Evolutionary conservation across 1,140 invertebrate genomes (phyloP), one percentile per base, ranked within the genome.

Genomic region (Oppia nitens): DNA sequence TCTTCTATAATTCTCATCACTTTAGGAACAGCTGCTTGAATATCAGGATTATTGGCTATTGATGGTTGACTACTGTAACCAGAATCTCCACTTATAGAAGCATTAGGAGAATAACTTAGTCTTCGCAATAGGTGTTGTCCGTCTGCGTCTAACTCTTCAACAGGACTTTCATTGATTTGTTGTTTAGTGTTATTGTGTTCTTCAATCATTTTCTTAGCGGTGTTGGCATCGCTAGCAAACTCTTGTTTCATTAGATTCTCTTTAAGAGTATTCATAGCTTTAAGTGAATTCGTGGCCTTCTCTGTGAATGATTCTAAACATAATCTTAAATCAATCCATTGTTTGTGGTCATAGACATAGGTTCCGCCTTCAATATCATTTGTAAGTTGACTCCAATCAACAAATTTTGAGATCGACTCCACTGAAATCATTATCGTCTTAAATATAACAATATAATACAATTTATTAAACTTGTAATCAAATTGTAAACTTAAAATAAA

Each of bases 371-470:
- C 91, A 69, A 98, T 81, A 71, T 98, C 93, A 12, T 79, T 73
- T 0, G 92, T 95, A 55, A 98, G 74, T 73, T 98, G 92, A 65
- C 82, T 79, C 26, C 83, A 79, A 70, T 98, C 92, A 68, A 96
- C 84, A 55, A 86, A 83, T 75, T 94, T 94, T 54, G 82, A 78
- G 60, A 98, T 76, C 59, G 85, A 85, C 74, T 98, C 93, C 68
- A 95, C 79, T 70, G 88, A 91, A 70, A 97, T 90, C 75, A 95
- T 86, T 68, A 84, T 87, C 67, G 91, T 93, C 89, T 95, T 77
- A 66, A 83, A 82, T 68, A n/a, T 29, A 60, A 59, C 14, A 11
- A 21, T 51, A 60, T 24, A 23, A 47, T 52, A 29, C 12, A 56
- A 60, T 17, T 29, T 27, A 58, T 40, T 23, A 11, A 11, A 23